Evolutionary conservation across 2,113 vertebrate genomes (phyloP).

Genomic region (Carassius carassius): DNA sequence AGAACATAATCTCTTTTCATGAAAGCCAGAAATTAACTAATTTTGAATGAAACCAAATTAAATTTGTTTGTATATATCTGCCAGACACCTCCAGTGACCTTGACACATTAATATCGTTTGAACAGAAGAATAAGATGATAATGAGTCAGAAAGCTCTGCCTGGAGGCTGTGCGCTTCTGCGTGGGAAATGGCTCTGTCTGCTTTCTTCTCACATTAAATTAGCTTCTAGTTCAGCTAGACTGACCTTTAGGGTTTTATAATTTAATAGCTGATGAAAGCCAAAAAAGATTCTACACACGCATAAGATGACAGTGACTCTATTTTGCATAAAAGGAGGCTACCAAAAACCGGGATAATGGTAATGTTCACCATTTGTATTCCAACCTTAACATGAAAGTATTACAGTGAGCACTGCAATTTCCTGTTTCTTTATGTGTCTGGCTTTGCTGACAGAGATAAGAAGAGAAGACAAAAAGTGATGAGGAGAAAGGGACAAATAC

Average conservation of each 20-base stretch:
- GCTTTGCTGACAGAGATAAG: neutral
- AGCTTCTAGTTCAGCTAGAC: conserved; percentile 35
- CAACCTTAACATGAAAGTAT: conserved; percentile 10
- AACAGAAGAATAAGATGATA: conserved; percentile 3
- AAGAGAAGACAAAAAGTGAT: too few relatives aligned
- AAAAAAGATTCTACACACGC: neutral
- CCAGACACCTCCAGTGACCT: conserved; percentile 3
- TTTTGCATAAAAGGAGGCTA: conserved; percentile 16
- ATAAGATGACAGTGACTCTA: neutral
- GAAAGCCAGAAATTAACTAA: neutral
- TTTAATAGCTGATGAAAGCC: neutral
- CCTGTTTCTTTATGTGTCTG: neutral
- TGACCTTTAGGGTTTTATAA: conserved; percentile 41
- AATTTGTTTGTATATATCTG: conserved; percentile 32
- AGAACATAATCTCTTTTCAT: neutral
- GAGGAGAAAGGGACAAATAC: neutral
- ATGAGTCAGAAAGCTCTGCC: neutral
- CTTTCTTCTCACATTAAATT: conserved; percentile 32
- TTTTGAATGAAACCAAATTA: conserved; percentile 10
- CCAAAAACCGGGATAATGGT: neutral
- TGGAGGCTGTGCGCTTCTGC: conserved; percentile 5
- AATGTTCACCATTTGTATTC: neutral
- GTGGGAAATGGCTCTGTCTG: conserved; percentile 20
- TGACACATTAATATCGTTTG: neutral
- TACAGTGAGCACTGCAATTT: neutral